Evolutionary conservation across 1,140 invertebrate species (phyloP).

Genomic region (Euura lappo): DNA sequence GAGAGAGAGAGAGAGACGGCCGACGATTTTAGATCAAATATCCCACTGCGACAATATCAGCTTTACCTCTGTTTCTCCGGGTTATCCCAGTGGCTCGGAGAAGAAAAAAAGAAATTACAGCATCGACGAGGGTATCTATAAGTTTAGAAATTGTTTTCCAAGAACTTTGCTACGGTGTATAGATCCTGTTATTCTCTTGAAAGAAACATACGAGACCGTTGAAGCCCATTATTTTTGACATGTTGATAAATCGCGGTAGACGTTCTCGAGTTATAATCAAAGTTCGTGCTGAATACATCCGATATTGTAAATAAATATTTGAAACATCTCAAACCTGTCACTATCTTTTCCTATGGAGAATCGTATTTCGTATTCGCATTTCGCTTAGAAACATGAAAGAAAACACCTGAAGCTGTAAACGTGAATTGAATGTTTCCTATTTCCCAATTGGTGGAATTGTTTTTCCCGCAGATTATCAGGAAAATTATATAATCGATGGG

Average conservation of each 20-base stretch:
- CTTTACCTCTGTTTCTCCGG: not conserved
- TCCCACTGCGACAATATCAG: not conserved
- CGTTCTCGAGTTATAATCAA: not conserved
- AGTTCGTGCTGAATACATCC: no score
- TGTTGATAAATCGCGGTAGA: not conserved
- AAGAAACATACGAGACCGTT: not conserved
- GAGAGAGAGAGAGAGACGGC: not conserved
- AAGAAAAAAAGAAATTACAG: not conserved
- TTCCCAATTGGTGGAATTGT: no score
- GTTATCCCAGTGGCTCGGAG: not conserved
- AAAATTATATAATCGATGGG: no score
- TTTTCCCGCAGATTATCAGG: no score
- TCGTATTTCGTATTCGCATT: no score
- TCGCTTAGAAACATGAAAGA: not conserved
- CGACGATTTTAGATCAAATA: not conserved
- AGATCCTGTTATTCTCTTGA: not conserved
- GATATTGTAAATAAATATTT: no score
- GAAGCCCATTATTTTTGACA: not conserved
- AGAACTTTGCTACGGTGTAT: not conserved
- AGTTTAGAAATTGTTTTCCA: not conserved
- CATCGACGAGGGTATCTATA: not conserved
- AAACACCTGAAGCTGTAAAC: not conserved
- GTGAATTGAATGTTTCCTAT: no score
- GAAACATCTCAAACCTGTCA: not conserved
- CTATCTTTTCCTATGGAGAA: no score